Evolutionary conservation across 1,140 invertebrate genomes (phyloP).

Genomic region (Drosophila saltans): DNA sequence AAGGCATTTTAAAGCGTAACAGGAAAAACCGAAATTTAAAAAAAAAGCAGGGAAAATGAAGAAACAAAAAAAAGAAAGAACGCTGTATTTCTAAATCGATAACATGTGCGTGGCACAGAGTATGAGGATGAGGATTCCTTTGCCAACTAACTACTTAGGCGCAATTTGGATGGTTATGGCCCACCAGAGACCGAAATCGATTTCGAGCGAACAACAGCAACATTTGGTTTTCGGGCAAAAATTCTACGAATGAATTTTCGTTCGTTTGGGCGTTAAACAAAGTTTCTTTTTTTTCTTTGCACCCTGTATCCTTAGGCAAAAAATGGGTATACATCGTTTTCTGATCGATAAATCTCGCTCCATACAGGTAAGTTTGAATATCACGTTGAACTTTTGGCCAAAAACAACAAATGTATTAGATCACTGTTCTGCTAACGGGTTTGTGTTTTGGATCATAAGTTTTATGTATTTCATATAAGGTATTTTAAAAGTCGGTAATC

Average conservation of each 20-base stretch:
- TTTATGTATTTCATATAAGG: not conserved
- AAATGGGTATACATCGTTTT: not conserved
- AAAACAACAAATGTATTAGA: too few relatives aligned
- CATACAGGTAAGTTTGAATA: too few relatives aligned
- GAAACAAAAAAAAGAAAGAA: constrained; percentile 26
- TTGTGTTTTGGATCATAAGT: too few relatives aligned
- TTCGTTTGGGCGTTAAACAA: constrained; percentile 69
- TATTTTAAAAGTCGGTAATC: not conserved
- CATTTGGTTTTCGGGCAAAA: constrained; percentile 22
- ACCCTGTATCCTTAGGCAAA: not conserved
- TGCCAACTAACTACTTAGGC: constrained; percentile 71
- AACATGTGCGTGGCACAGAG: constrained; percentile 42
- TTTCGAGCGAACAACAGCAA: constrained; percentile 55
- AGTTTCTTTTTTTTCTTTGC: constrained; percentile 3
- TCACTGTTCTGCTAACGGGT: too few relatives aligned
- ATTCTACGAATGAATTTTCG: constrained; percentile 76
- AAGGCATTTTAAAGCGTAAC: constrained; percentile 81
- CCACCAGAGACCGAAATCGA: constrained; percentile 78
- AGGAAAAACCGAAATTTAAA: constrained; percentile 27
- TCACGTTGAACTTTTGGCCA: too few relatives aligned
- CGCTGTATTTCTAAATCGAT: constrained; percentile 67
- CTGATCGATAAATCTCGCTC: too few relatives aligned
- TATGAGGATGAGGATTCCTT: constrained; percentile 36
- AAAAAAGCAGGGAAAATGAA: constrained; percentile 42
- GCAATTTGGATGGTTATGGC: constrained; percentile 80